These are phyloP conservation scores for Pseudomyrmex concolor DNA, from an alignment of 1,140 invertebrate genomes.

Conservation along the genomic window DNA sequence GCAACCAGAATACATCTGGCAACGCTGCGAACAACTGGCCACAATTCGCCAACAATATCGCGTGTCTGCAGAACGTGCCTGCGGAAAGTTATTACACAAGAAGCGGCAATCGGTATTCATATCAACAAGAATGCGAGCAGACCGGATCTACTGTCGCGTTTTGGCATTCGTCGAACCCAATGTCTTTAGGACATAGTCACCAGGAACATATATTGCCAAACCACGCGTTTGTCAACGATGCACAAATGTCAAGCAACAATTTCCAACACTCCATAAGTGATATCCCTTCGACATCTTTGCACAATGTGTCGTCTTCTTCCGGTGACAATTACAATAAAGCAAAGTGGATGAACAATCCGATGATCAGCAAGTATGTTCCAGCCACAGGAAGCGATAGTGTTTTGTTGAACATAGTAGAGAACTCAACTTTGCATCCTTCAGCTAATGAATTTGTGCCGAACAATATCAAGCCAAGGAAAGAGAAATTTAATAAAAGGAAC, in stretches of 20 bases:
- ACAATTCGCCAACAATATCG: conserved; percentile 64
- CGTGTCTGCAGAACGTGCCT: conserved; percentile 20
- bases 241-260: background rate
- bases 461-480: conserved; percentile 3
- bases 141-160: conserved; percentile 56
- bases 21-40: conserved; percentile 68
- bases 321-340: background rate
- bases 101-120: background rate
- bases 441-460: conserved; percentile 75
- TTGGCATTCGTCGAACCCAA: conserved; percentile 28
- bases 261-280: conserved; percentile 6
- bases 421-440: conserved; percentile 76
- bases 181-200: conserved; percentile 29
- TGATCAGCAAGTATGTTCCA: conserved; percentile 17
- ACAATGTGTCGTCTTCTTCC: background rate
- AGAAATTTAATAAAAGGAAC: background rate
- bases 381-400: background rate
- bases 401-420: conserved; percentile 27
- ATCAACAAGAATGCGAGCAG: conserved; percentile 45
- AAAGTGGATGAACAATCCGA: background rate
- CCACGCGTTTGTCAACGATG: background rate
- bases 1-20: conserved; percentile 64
- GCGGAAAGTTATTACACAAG: conserved; percentile 58
- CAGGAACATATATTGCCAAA: conserved; percentile 58
- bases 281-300: background rate